These are phyloP conservation scores for Drosophila borealis DNA, from an alignment of 2,888 invertebrate genomes.

Conservation along the genomic window DNA sequence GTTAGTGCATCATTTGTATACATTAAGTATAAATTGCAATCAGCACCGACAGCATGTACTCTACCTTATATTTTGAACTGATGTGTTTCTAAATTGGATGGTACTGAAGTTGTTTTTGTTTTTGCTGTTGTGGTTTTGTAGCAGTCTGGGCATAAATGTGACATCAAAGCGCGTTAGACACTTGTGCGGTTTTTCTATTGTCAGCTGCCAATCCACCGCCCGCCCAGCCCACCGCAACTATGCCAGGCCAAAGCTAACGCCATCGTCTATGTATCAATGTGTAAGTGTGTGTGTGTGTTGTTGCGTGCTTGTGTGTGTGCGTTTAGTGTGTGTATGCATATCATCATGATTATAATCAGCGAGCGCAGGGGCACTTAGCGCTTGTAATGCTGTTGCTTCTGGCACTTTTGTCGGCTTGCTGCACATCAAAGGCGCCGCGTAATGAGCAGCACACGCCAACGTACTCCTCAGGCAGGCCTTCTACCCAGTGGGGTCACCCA, in stretches of 20 bases:
- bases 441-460: constrained; percentile 73
- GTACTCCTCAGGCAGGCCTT: constrained; percentile 29
- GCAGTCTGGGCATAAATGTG: constrained; percentile 19
- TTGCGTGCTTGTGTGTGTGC: constrained; percentile 21
- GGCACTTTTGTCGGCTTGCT: constrained; percentile 79
- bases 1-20: constrained; percentile 76
- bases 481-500: neutral
- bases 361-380: constrained; percentile 71
- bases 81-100: constrained; percentile 45
- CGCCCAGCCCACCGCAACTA: neutral
- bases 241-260: too few relatives aligned
- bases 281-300: constrained; percentile 12
- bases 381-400: constrained; percentile 70
- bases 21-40: constrained; percentile 58
- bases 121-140: constrained; percentile 14
- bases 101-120: constrained; percentile 5
- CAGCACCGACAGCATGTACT: constrained; percentile 19
- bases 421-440: constrained; percentile 79
- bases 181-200: constrained; percentile 59
- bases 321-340: constrained; percentile 49
- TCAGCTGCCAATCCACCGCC: constrained; percentile 21
- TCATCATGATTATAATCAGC: constrained; percentile 77
- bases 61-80: constrained; percentile 20
- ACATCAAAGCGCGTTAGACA: constrained; percentile 47
- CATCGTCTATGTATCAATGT: constrained; percentile 2